Conservation (phyloP, 35 echinoderm and acorn worm genomes). For the Patiria miniata region DNA sequence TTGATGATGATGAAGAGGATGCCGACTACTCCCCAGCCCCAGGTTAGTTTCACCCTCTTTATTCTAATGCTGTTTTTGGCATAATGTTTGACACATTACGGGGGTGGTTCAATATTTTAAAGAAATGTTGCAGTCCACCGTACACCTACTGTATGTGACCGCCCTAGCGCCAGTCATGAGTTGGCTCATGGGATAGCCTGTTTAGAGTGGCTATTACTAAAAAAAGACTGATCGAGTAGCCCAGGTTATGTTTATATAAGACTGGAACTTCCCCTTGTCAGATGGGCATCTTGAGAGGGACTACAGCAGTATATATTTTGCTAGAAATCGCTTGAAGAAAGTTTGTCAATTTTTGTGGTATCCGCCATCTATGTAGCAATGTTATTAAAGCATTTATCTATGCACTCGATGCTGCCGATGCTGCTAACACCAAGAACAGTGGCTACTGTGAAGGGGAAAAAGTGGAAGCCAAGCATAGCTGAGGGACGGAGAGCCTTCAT, state of each 20-base stretch:
- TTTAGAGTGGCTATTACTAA: too few relatives aligned
- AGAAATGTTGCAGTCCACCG: neutral
- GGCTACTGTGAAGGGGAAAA: neutral
- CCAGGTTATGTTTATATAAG: too few relatives aligned
- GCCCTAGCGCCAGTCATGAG: too few relatives aligned
- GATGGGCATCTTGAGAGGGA: too few relatives aligned
- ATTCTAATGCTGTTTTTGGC: too few relatives aligned
- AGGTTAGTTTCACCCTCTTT: neutral
- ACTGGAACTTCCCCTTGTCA: too few relatives aligned
- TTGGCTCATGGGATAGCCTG: too few relatives aligned
- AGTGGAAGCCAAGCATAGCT: neutral
- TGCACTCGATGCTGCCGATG: neutral
- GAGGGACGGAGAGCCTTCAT: slow-evolving; percentile 19
- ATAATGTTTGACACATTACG: too few relatives aligned
- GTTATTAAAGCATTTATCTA: neutral
- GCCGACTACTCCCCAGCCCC: neutral
- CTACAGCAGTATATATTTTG: neutral
- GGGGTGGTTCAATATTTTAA: neutral
- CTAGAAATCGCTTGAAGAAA: neutral
- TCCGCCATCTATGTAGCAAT: neutral
- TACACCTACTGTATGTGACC: neutral
- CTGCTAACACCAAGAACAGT: neutral
- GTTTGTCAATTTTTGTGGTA: neutral
- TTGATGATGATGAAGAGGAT: neutral
- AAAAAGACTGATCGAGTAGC: too few relatives aligned